These are phyloP conservation scores for Cuniculus paca DNA, from an alignment of 2,797 vertebrate species.

Conservation along the genomic window DNA sequence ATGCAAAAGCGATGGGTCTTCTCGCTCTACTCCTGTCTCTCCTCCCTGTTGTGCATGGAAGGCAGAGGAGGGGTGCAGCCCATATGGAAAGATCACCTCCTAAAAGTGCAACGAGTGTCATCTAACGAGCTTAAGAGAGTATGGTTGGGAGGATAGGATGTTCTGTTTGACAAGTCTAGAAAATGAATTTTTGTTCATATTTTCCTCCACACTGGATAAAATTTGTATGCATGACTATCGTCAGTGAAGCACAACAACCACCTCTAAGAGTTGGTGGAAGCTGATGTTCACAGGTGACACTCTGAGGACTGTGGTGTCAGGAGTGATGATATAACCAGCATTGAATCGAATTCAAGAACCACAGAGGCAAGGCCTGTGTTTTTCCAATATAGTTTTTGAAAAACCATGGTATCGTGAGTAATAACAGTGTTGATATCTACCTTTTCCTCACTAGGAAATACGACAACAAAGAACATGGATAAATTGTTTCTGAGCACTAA, in stretches of 20 bases:
- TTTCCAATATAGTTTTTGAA: neutral
- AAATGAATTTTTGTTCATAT: neutral
- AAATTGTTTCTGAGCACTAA: neutral
- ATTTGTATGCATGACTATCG: neutral
- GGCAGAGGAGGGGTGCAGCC: neutral
- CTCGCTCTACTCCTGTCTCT: fast-evolving
- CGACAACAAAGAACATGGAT: neutral
- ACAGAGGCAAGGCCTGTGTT: neutral
- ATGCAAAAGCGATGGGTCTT: neutral
- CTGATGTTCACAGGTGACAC: neutral
- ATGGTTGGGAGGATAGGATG: neutral
- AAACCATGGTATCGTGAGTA: neutral
- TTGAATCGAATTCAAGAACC: neutral
- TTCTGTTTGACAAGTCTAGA: neutral
- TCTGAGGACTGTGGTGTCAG: neutral
- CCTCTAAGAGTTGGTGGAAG: neutral
- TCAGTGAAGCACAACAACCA: neutral
- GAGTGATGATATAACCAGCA: neutral
- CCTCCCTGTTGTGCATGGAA: neutral
- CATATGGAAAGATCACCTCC: neutral
- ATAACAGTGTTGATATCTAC: neutral
- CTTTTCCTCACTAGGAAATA: neutral
- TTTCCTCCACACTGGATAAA: neutral
- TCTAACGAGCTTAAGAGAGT: neutral
- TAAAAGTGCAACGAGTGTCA: neutral